A percentile compares a stretch with the other conserved stretches of the same genome.
phyloP scores from a whole-genome alignment of 2,113 vertebrate genomes.

The Chrysemys picta region DNA sequence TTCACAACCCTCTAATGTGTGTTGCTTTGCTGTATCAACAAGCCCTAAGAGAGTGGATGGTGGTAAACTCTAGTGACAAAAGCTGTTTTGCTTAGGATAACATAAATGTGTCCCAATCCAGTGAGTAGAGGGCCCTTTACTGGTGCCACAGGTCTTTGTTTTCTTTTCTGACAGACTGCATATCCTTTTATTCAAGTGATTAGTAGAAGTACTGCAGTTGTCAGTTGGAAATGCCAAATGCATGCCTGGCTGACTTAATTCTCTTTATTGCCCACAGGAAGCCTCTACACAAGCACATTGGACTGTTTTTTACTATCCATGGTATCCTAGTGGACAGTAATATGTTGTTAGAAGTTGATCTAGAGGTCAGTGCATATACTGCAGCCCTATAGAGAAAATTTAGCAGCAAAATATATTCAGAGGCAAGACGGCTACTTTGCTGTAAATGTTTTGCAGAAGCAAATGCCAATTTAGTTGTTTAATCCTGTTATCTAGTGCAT shows the following conservation, averaged over 20 bases:
- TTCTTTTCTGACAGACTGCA: slow-evolving; percentile 39
- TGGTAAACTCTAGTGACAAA: slow-evolving; percentile 50
- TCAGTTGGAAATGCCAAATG: slow-evolving; percentile 40
- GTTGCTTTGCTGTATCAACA: neutral
- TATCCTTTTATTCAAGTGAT: slow-evolving; percentile 51
- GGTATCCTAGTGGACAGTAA: neutral
- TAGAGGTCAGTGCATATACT: neutral
- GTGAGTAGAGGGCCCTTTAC: slow-evolving; percentile 15
- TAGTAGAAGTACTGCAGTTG: neutral
- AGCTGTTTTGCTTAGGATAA: slow-evolving; percentile 33
- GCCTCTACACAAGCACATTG: slow-evolving; percentile 9
- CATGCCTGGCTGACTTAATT: neutral
- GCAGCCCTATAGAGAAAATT: neutral
- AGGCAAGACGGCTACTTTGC: neutral
- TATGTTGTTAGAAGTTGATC: slow-evolving; percentile 40
- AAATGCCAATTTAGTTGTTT: neutral
- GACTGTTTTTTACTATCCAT: neutral
- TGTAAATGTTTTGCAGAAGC: slow-evolving; percentile 4
- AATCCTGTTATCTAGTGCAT: neutral
- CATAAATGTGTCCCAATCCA: slow-evolving; percentile 43
- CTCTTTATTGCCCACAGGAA: slow-evolving; percentile 19
- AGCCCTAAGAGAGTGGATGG: slow-evolving; percentile 16
- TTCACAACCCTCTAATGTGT: neutral
- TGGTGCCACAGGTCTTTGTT: slow-evolving; percentile 53
- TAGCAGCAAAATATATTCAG: neutral